Evolutionary conservation across 2,797 vertebrate species (phyloP), one percentile per base, ranked within the genome.

Genomic region (Tangara arthus): DNA sequence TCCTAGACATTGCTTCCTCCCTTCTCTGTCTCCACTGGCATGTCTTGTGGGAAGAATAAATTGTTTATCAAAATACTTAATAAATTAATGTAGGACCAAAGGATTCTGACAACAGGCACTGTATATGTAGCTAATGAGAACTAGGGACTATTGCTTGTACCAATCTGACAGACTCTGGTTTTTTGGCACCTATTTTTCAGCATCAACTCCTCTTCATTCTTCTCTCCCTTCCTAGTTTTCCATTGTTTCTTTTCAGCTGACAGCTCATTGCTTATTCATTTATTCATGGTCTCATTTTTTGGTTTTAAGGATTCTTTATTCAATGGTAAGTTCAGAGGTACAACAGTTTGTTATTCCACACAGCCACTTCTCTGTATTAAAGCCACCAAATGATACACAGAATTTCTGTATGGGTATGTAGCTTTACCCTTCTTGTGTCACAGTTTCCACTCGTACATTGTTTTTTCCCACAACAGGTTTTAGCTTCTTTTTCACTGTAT

Each of bases 11-110:
- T 20, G 53, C 20, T 57, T 77, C 11, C 15, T 65, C 20, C 21
- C 23, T 49, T 92, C 60, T 42, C 68, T 89, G 32, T 69, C 34
- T 89, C 55, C 37, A 63, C 30, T 90, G 69, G 23, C 35, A 93
- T 37, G 82, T 90, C 47, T 87, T 85, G 18, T n/a, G 28, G 46
- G 75, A 93, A 57, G 26, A 89, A 70, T 28, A 82, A 76, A 79
- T 22, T 69, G 53, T 55, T 95, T 90, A 85, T 70, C 75, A 88
- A 81, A 94, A 73, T 79, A 60, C 27, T 88, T 88, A 85, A 27
- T 61, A 94, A 93, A 93, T 87, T 79, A 70, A 83, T 70, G 72
- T 93, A 79, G 88, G 84, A 95, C 50, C 52, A 82, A 88, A 94
- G 64, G 44, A 88, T 44, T 89, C 16, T 80, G 68, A 82, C 68